Conservation (phyloP, 2,797 vertebrate species). For the Sebastes itinus region DNA sequence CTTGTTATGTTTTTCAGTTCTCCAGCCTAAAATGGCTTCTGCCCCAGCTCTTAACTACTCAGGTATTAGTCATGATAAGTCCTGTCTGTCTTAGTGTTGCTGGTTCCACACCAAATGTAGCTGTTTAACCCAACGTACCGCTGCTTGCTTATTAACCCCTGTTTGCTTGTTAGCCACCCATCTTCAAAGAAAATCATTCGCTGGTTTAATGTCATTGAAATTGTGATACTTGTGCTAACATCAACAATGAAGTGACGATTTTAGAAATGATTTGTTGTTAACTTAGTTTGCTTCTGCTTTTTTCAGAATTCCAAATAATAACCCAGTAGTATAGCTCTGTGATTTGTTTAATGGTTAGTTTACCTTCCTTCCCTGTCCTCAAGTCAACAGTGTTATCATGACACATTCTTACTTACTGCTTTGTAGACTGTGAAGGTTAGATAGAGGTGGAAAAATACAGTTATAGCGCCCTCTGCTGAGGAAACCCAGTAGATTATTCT, state of each 20-base stretch:
- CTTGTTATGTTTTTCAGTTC: slow-evolving; percentile 87
- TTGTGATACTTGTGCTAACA: slow-evolving; percentile 6
- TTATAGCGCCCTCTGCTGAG: slow-evolving; percentile 69
- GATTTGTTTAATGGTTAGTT: background rate
- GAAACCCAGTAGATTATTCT: background rate
- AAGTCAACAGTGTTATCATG: slow-evolving; percentile 5
- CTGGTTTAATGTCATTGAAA: background rate
- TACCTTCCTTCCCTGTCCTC: background rate
- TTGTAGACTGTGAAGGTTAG: slow-evolving; percentile 2
- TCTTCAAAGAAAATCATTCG: background rate
- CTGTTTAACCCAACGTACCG: slow-evolving; percentile 40
- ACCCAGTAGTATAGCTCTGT: background rate
- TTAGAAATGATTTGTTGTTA: background rate
- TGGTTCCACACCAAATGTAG: slow-evolving; percentile 8
- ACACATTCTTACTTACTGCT: slow-evolving; percentile 3
- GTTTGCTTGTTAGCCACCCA: background rate
- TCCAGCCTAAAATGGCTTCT: slow-evolving; percentile 93
- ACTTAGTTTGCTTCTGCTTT: background rate
- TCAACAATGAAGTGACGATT: background rate
- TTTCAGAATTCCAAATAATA: background rate
- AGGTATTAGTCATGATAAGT: slow-evolving; percentile 84
- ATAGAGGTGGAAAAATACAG: background rate
- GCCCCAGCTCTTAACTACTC: slow-evolving; percentile 89
- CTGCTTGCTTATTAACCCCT: slow-evolving; percentile 56
- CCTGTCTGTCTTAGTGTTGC: slow-evolving; percentile 26